These are phyloP conservation scores for Fulica atra DNA, from an alignment of 2,113 vertebrate genomes.

Conservation along the genomic window DNA sequence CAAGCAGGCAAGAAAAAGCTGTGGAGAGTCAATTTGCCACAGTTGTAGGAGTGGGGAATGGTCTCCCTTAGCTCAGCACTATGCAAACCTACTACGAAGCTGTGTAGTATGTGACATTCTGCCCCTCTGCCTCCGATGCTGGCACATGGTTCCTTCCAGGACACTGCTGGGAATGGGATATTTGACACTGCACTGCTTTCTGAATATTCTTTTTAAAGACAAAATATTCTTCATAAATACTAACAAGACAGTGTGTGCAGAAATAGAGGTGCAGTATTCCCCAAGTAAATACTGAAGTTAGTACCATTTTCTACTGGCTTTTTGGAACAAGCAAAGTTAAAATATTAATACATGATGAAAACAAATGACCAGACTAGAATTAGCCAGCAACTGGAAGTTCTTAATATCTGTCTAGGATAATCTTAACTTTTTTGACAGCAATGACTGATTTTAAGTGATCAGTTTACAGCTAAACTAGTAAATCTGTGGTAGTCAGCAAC, in stretches of 20 bases:
- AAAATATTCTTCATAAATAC: neutral
- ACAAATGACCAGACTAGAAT: neutral
- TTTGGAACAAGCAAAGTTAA: neutral
- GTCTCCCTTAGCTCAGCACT: neutral
- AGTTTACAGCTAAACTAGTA: neutral
- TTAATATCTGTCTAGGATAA: constrained; percentile 4
- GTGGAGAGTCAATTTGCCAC: neutral
- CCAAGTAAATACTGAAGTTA: neutral
- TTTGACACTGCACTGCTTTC: neutral
- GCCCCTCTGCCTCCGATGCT: neutral
- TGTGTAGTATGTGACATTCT: fast-evolving
- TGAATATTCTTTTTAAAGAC: neutral
- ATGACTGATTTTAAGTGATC: neutral
- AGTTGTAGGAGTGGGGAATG: neutral
- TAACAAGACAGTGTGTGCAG: neutral
- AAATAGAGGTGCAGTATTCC: neutral
- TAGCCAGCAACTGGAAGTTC: neutral
- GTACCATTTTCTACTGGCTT: neutral
- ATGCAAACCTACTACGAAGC: fast-evolving
- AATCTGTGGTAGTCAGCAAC: neutral
- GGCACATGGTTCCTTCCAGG: neutral
- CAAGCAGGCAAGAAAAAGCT: neutral
- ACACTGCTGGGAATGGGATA: neutral
- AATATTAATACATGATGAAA: neutral
- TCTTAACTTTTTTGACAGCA: neutral